phyloP scores from a whole-genome alignment of 2,888 invertebrate genomes.

The Halictus quadricinctus region DNA sequence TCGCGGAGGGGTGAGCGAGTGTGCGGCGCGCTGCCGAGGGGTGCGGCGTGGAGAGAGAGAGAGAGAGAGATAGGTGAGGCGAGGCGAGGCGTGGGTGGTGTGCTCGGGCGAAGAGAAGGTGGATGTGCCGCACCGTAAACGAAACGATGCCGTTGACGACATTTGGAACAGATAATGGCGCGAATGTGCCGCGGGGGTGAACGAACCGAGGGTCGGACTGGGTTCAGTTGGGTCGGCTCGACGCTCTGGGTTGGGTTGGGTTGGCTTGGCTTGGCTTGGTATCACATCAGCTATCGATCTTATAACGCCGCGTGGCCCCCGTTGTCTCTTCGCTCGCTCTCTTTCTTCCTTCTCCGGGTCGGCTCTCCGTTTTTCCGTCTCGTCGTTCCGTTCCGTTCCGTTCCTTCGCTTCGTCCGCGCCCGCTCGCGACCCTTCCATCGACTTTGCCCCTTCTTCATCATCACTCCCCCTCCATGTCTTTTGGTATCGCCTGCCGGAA shows the following conservation, averaged over 20 bases:
- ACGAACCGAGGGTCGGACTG: conserved; percentile 81
- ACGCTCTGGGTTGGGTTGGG: conserved; percentile 73
- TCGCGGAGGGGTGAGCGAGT: conserved; percentile 30
- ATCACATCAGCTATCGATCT: conserved; percentile 83
- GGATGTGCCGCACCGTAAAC: conserved; percentile 77
- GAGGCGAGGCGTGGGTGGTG: conserved; percentile 42
- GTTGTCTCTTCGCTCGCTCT: conserved; percentile 76
- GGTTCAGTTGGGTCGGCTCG: conserved; percentile 73
- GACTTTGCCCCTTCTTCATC: conserved; percentile 4
- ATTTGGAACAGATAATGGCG: conserved; percentile 82
- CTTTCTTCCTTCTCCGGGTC: conserved; percentile 51
- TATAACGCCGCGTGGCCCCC: conserved; percentile 80
- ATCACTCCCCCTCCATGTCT: not conserved
- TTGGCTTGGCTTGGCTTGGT: conserved; percentile 77
- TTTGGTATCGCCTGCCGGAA: not conserved
- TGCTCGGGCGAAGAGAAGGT: conserved; percentile 62
- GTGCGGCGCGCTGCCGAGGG: conserved; percentile 19
- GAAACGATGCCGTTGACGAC: conserved; percentile 82
- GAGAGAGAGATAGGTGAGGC: conserved; percentile 13
- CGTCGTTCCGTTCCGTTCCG: conserved; percentile 27
- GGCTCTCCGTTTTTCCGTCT: conserved; percentile 49
- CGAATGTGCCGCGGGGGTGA: conserved; percentile 82
- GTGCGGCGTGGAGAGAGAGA: conserved; percentile 32
- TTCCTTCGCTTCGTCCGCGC: conserved; percentile 18
- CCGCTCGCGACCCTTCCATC: conserved; percentile 21